Evolutionary conservation across 1,140 invertebrate species (phyloP), one percentile per base, ranked within the genome.

Genomic region (Thaumetopoea pityocampa): DNA sequence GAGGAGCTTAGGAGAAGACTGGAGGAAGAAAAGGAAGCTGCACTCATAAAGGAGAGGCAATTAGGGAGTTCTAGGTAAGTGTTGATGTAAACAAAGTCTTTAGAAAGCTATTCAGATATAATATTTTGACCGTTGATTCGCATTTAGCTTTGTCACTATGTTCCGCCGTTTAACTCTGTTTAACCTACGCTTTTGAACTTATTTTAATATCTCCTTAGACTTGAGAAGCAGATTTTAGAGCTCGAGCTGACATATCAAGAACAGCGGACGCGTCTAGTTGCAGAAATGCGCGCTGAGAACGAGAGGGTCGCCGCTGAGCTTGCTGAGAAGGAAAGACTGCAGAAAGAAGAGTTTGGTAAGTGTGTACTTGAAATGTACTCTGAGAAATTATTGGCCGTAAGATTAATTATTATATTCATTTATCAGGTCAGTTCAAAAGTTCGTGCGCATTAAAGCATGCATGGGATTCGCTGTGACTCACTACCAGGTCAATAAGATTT

Each of bases 181-280:
- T 18, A n/a, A 18, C 17, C 3, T 4, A 3, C 6, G 6, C 3
- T 18, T 18, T 18, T 18, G 3, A 18, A 4, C 17, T 4, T 12
- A 4, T 27, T 27, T 3, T 14, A 6, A 4, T 28, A 12, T 4
- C 9, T 16, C 32, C 2, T n/a, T 35, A 72, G 68, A 37, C 32
- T 84, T 36, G 80, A 84, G 33, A 80, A 80, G 43, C 80, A 84
- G 24, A 81, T 84, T 4, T 28, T 81, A 2, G 77, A 80, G 18
- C 22, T 84, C 6, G 80, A 84, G 46, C 16, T 77, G 33, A 69
- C 67, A 2, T 80, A 81, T 27, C 76, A 78, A 23, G 74, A 81
- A 42, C 80, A 84, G 20, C 54, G 80, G 0, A 73, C 71, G 1
- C 64, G 76, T 1, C 47, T 84, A 5, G 52, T 77, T 2, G 61